Percentiles rank a stretch among this genome's conserved stretches.
These are phyloP conservation scores for Stichodactyla mertensii DNA, from an alignment of 64 coral and sea anemone genomes.

Conservation along the genomic window DNA sequence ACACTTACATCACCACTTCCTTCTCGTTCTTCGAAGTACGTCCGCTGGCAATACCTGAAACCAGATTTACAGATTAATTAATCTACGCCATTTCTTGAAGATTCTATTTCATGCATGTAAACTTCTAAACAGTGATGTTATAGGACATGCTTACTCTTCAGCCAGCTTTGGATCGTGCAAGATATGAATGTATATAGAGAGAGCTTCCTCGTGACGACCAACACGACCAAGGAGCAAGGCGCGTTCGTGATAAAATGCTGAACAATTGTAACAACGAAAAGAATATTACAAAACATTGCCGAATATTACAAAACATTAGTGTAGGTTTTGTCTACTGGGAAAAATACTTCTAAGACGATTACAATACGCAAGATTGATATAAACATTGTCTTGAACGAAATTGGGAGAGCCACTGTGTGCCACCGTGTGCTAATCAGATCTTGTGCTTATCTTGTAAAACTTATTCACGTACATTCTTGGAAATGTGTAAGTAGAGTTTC, in stretches of 20 bases:
- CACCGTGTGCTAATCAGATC: too few relatives aligned
- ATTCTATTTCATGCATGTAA: too few relatives aligned
- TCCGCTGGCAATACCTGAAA: constrained; percentile 82
- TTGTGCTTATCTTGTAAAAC: too few relatives aligned
- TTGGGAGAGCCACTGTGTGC: too few relatives aligned
- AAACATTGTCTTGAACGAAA: too few relatives aligned
- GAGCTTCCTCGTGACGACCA: constrained; percentile 86
- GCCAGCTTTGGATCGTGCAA: constrained; percentile 74
- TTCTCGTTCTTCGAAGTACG: constrained; percentile 66
- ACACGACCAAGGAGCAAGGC: constrained; percentile 78
- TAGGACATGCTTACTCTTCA: constrained; percentile 54
- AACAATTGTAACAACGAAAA: constrained; percentile 23
- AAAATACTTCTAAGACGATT: too few relatives aligned
- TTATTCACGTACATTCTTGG: constrained; percentile 70
- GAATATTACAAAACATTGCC: neutral
- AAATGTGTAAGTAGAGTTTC: constrained; percentile 94
- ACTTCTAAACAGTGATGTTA: too few relatives aligned
- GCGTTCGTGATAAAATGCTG: constrained; percentile 90
- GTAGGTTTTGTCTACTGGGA: too few relatives aligned
- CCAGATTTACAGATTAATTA: neutral
- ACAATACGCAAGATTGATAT: too few relatives aligned
- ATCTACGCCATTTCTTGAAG: neutral
- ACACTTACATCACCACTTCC: constrained; percentile 89
- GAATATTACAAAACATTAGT: too few relatives aligned
- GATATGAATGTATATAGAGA: constrained; percentile 86